Conservation (phyloP, 2,797 vertebrate genomes). For the Chaenodraco wilsoni region DNA sequence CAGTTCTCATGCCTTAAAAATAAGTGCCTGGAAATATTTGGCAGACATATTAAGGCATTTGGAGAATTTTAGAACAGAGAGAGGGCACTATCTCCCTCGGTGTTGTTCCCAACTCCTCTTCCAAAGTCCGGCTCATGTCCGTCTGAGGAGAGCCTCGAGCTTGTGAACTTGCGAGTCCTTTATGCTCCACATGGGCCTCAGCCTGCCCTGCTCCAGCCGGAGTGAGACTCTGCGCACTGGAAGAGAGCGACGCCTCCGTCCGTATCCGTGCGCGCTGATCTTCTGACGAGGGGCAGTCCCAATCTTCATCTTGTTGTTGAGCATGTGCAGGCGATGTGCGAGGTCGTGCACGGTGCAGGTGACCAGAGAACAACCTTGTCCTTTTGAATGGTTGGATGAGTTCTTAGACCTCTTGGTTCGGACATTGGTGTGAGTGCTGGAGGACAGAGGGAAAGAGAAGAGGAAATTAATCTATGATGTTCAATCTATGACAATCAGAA, state of each 20-base stretch:
- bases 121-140: constrained; percentile 75
- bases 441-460: constrained; percentile 47
- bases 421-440: constrained; percentile 82
- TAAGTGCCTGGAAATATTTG: constrained; percentile 77
- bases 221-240: constrained; percentile 70
- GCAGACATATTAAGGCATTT: constrained; percentile 79
- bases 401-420: constrained; percentile 91
- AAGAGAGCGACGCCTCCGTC: constrained; percentile 88
- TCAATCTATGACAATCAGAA: constrained; percentile 20
- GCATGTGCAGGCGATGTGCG: constrained; percentile 88
- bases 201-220: constrained; percentile 62
- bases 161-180: constrained; percentile 76
- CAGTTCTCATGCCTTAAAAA: constrained; percentile 73
- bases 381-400: constrained; percentile 81
- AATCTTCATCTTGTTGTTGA: constrained; percentile 87
- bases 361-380: constrained; percentile 88
- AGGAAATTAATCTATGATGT: constrained; percentile 50
- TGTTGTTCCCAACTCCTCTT: constrained; percentile 57
- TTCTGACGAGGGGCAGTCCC: constrained; percentile 85
- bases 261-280: constrained; percentile 92
- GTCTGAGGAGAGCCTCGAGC: constrained; percentile 77
- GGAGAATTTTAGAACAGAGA: constrained; percentile 74
- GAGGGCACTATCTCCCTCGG: constrained; percentile 57
- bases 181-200: constrained; percentile 78
- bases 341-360: constrained; percentile 93